Percentiles rank a stretch among this genome's conserved stretches.
phyloP scores from a whole-genome alignment of 2,888 invertebrate species.

The Meliscaeva auricollis region DNA sequence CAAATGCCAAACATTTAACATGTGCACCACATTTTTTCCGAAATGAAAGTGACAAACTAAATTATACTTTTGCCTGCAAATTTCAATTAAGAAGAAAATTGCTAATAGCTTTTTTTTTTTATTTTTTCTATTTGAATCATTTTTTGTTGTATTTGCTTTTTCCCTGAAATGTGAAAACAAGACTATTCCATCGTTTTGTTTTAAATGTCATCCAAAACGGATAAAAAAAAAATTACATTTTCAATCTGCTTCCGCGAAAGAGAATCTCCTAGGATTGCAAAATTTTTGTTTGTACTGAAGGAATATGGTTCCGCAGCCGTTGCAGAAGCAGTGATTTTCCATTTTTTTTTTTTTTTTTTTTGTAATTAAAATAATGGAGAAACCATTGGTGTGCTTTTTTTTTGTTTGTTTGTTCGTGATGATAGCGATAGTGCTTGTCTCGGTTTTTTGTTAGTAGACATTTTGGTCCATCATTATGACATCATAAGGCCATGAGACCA shows the following conservation, averaged over 20 bases:
- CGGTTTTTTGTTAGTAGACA: conserved; percentile 54
- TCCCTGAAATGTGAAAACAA: too few species aligned
- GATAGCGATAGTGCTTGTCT: conserved; percentile 21
- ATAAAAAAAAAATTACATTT: not conserved
- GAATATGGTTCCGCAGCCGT: conserved; percentile 16
- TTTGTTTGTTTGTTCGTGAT: not conserved
- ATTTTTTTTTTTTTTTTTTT: conserved; percentile 11
- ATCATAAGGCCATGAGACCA: conserved; percentile 67
- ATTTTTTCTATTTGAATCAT: not conserved
- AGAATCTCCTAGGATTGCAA: conserved; percentile 22
- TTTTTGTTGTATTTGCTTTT: not conserved
- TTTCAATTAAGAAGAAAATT: conserved; percentile 60
- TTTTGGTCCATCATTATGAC: conserved; percentile 70
- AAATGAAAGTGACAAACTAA: conserved; percentile 49
- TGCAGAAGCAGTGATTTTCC: conserved; percentile 37
- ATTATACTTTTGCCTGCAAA: conserved; percentile 40
- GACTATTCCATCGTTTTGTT: not conserved
- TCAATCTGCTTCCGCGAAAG: conserved; percentile 5
- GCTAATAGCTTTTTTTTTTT: conserved; percentile 51
- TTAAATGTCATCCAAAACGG: not conserved
- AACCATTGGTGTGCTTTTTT: conserved; percentile 40
- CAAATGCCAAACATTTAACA: conserved; percentile 3
- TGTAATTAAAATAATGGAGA: conserved; percentile 67
- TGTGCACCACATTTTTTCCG: not conserved
- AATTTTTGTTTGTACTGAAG: conserved; percentile 9